Conservation (phyloP, 2,888 invertebrate genomes). For the Eupeodes latifasciatus region DNA sequence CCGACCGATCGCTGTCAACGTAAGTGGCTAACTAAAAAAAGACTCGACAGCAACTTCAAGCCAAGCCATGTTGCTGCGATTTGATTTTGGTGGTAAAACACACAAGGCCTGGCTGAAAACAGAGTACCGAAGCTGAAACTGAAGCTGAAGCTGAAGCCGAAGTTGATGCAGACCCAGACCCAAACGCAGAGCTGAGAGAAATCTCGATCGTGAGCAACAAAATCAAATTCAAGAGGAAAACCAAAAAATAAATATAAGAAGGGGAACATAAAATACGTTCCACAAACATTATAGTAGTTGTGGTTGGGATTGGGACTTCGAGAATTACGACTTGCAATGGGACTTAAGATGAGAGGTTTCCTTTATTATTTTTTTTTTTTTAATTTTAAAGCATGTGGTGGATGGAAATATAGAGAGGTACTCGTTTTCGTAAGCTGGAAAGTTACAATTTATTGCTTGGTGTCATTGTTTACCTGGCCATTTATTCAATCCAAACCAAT, state of each 20-base stretch:
- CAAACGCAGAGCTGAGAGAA: slow-evolving; percentile 19
- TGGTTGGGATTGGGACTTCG: not conserved
- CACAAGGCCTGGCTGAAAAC: slow-evolving; percentile 31
- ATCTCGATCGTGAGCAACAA: slow-evolving; percentile 49
- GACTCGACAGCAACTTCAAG: slow-evolving; percentile 65
- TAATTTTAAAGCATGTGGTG: slow-evolving; percentile 64
- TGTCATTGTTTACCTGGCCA: slow-evolving; percentile 41
- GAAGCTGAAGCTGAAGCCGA: too few relatives aligned
- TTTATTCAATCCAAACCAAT: slow-evolving; percentile 36
- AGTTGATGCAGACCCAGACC: too few relatives aligned
- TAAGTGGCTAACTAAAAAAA: slow-evolving; percentile 74
- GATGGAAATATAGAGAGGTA: slow-evolving; percentile 47
- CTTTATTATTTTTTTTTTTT: not conserved
- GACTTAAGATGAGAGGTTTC: not conserved
- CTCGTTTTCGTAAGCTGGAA: not conserved
- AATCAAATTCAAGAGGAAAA: slow-evolving; percentile 30
- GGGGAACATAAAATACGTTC: slow-evolving; percentile 68
- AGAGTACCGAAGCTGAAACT: not conserved
- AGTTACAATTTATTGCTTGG: slow-evolving; percentile 51
- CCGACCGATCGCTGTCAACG: slow-evolving; percentile 72
- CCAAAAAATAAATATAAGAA: slow-evolving; percentile 33
- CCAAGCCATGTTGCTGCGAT: slow-evolving; percentile 39
- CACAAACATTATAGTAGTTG: slow-evolving; percentile 58
- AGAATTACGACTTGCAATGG: not conserved
- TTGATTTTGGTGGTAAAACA: slow-evolving; percentile 41